Evolutionary conservation across 2,113 vertebrate species (phyloP).

Genomic region (Tachycineta bicolor): DNA sequence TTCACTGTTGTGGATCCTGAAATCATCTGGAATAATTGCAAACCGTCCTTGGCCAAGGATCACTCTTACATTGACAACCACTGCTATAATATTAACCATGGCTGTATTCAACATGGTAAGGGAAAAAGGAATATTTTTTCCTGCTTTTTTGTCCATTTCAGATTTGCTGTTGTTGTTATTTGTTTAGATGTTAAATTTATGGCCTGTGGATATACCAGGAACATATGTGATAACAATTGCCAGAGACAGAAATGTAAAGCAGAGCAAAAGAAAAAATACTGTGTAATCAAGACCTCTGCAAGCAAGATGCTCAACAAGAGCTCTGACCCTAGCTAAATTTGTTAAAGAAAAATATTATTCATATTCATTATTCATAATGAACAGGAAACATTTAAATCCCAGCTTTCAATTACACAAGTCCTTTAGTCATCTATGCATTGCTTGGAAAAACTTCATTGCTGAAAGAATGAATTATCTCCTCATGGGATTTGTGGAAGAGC

Average conservation of each 20-base stretch:
- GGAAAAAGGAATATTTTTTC: neutral
- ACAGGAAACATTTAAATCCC: neutral
- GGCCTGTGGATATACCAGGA: neutral
- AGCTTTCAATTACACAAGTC: neutral
- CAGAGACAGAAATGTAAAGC: neutral
- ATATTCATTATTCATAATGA: neutral
- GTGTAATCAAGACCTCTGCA: neutral
- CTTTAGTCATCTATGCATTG: neutral
- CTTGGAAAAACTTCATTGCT: neutral
- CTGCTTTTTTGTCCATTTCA: fast-evolving
- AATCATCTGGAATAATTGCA: slow-evolving; percentile 91
- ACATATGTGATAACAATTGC: neutral
- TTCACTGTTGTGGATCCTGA: slow-evolving; percentile 88
- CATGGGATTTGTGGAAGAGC: neutral
- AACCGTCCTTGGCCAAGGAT: slow-evolving; percentile 93
- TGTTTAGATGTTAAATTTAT: neutral
- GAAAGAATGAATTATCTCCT: neutral
- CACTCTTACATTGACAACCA: slow-evolving; percentile 90
- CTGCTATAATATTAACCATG: slow-evolving; percentile 91
- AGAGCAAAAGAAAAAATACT: neutral
- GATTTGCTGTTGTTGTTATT: neutral
- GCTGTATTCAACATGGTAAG: slow-evolving; percentile 97
- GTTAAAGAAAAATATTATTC: neutral
- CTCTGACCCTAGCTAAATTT: neutral
- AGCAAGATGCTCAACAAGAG: neutral